Evolutionary conservation across 2,888 invertebrate species (phyloP).

Genomic region (Diloba caeruleocephala): DNA sequence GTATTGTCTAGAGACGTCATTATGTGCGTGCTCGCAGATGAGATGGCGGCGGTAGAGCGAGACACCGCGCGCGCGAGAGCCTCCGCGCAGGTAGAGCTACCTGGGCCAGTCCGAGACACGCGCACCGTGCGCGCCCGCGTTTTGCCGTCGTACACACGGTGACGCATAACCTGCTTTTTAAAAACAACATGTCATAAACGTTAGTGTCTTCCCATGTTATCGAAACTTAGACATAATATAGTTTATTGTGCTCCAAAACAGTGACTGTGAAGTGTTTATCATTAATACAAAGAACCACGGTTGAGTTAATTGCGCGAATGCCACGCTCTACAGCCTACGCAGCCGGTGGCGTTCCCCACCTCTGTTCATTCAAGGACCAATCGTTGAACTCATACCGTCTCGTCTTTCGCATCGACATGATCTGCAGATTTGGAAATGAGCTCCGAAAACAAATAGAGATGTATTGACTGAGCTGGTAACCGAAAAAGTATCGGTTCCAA

Average conservation of each 20-base stretch:
- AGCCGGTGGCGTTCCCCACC: slow-evolving; percentile 86
- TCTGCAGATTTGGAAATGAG: slow-evolving; percentile 75
- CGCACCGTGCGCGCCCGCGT: slow-evolving; percentile 81
- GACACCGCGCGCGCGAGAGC: slow-evolving; percentile 68
- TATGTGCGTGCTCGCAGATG: slow-evolving; percentile 67
- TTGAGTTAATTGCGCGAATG: slow-evolving; percentile 83
- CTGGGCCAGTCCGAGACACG: slow-evolving; percentile 74
- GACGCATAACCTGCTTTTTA: slow-evolving; percentile 66
- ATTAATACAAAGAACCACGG: slow-evolving; percentile 49
- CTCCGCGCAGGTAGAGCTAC: slow-evolving; percentile 74
- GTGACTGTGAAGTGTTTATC: slow-evolving; percentile 58
- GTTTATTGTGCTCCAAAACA: slow-evolving; percentile 32
- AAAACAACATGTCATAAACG: slow-evolving; percentile 67
- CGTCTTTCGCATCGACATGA: slow-evolving; percentile 73
- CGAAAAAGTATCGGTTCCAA: slow-evolving; percentile 66
- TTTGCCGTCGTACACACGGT: slow-evolving; percentile 56
- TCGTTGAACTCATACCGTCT: slow-evolving; percentile 83
- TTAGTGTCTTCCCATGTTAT: slow-evolving; percentile 39
- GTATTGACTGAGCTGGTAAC: slow-evolving; percentile 72
- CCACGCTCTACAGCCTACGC: slow-evolving; percentile 86
- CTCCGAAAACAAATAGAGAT: slow-evolving; percentile 63
- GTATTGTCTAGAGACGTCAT: slow-evolving; percentile 13
- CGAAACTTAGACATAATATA: slow-evolving; percentile 25
- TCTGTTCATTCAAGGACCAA: slow-evolving; percentile 86
- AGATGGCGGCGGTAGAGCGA: slow-evolving; percentile 73